These are phyloP conservation scores for Antheraea pernyi DNA, from an alignment of 1,140 invertebrate genomes.

Conservation along the genomic window DNA sequence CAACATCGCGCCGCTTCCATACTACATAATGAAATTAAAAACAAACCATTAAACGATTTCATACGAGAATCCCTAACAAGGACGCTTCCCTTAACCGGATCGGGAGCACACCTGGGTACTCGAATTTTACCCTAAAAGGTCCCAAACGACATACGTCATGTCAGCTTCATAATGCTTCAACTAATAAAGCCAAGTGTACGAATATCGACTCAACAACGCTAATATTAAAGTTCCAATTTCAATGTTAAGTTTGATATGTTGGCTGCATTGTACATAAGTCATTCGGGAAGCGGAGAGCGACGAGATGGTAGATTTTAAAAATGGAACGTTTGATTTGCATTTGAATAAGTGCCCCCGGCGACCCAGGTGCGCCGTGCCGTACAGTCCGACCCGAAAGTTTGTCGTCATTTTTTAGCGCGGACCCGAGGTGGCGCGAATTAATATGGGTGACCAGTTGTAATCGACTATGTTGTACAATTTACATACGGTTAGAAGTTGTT, in stretches of 20 bases:
- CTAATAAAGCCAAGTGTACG: conserved; percentile 10
- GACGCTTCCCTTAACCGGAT: conserved; percentile 77
- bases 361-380: conserved; percentile 69
- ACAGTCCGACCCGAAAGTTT: conserved; percentile 66
- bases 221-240: conserved; percentile 34
- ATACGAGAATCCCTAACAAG: conserved; percentile 76
- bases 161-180: conserved; percentile 36
- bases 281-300: conserved; percentile 72
- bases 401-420: conserved; percentile 38
- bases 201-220: conserved; percentile 18
- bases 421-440: conserved; percentile 57
- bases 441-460: conserved; percentile 71
- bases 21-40: conserved; percentile 76
- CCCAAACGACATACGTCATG: conserved; percentile 58
- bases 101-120: conserved; percentile 78
- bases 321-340: conserved; percentile 79
- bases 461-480: conserved; percentile 54
- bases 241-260: conserved; percentile 19
- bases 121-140: conserved; percentile 73
- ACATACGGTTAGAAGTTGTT: conserved; percentile 45
- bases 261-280: conserved; percentile 68
- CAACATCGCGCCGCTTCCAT: conserved; percentile 54
- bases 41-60: conserved; percentile 78
- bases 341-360: conserved; percentile 76
- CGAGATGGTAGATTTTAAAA: conserved; percentile 78